Base-by-base conservation (phyloP, 2,113 vertebrate species). In the Catagonus wagneri region DNA sequence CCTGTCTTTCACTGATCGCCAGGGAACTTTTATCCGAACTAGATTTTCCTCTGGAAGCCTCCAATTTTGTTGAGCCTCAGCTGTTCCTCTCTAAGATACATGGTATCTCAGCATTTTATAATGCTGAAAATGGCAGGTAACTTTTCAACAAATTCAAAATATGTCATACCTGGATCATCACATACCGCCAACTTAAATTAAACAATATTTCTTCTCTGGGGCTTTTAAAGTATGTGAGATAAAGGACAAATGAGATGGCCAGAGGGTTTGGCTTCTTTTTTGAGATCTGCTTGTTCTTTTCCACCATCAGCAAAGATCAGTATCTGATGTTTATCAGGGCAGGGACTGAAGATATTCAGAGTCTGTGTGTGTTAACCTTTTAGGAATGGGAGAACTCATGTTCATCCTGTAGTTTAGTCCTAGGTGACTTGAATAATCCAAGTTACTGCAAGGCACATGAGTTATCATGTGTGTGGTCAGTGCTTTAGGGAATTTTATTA, bases 291-390 rank as follows among this genome's bases (percentile, higher is more conserved):
- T 61, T 39, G 39, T 87, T 86, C 66, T 95, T 92, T 83, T 78
- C 87, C 39, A 58, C 60, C 56, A 71, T 29, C 65, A 72, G 86
- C 66, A 92, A 84, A 72, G 11, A 65, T 44, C 60, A 91, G n/a
- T 78, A 92, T 86, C 50, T 89, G 96, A 97, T 90, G 16, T 79
- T 86, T 90, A 94, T 90, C 91, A 80, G 72, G 58, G 27, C 36
- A 58, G 54, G 39, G 66, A 71, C 81, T 78, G 61, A 23, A 89
- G 29, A 63, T 78, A 11, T 72, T 50, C 29, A 22, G 74, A 60
- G 36, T 92, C 89, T 92, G 87, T 89, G 19, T 83, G 36, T 65
- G n/a, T 81, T 91, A 93, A 92, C 23, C 65, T 75, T 85, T 91
- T 10, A 71, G 68, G 44, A 93, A 85, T 20, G 13, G 61, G 50